Evolutionary conservation across 1,140 invertebrate species (phyloP), one percentile per base, ranked within the genome.

Genomic region (Arion vulgaris): DNA sequence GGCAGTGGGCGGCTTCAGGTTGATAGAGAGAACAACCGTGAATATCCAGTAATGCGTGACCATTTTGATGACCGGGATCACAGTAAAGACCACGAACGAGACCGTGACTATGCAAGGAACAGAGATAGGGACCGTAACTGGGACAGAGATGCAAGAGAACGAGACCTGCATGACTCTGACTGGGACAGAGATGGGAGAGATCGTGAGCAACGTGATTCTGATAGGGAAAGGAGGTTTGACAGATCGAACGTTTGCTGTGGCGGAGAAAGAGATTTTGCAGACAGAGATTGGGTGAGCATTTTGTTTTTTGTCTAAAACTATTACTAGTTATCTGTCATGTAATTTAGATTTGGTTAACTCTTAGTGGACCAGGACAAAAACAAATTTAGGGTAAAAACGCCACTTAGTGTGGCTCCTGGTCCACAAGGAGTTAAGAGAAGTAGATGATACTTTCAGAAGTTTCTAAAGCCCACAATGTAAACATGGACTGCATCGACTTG

Each of bases 1-100:
- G 96, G 96, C 1, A 96, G 95, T 87, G 96, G 96, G 0, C 94
- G 96, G 9, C 95, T 96, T 75, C 93, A 96, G 85, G 93, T 94
- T 79, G 94, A 95, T 69, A 94, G 95, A 45, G 90, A 94, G 93
- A 57, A 57, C 9, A 23, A n/a, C 53, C 5, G 41, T 45, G 41
- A 15, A 7, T n/a, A n/a, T n/a, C 41, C 5, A 5, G 87, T 94
- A 94, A 93, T 93, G 93, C 85, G 94, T 93, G 86, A 85, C 62
- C 86, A 89, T 28, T 79, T 86, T 17, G 79, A 85, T 41, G 78
- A 87, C 41, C 81, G 88, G 62, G 90, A 90, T 36, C 68, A 57
- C 34, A 74, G 84, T 75, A 85, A 79, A 68, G 84, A 87, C 51
- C 83, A 87, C 28, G 62, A 66, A 28, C 28, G 84, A 32, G 86